Conservation (phyloP, 2,888 invertebrate species). For the Zonitis immaculata region DNA sequence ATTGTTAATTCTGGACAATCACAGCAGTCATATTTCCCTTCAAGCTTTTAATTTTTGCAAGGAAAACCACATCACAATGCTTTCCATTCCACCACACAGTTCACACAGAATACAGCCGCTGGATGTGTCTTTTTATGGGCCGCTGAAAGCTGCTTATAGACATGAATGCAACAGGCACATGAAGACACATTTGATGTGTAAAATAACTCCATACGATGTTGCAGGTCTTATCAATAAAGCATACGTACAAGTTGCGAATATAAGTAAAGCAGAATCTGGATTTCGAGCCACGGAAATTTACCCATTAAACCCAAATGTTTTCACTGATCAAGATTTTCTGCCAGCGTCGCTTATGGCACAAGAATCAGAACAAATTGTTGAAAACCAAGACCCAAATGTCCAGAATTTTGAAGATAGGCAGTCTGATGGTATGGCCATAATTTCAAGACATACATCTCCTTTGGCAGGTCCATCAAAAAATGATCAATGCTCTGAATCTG, state of each 20-base stretch:
- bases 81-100: conserved; percentile 26
- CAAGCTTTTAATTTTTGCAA: conserved; percentile 17
- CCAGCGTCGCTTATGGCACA: conserved; percentile 15
- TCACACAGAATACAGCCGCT: conserved; percentile 25
- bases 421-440: conserved; percentile 20
- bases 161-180: conserved; percentile 16
- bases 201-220: conserved; percentile 18
- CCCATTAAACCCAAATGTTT: conserved; percentile 27
- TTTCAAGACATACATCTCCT: conserved; percentile 20
- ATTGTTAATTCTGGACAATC: conserved; percentile 35
- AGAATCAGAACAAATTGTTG: conserved; percentile 18
- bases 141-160: conserved; percentile 10
- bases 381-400: conserved; percentile 20
- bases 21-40: conserved; percentile 22
- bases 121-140: conserved; percentile 19
- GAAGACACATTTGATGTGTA: conserved; percentile 9
- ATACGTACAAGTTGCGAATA: conserved; percentile 13
- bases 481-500: conserved; percentile 18
- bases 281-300: conserved; percentile 18
- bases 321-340: conserved; percentile 19
- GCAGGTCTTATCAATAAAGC: conserved; percentile 18
- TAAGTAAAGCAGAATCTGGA: conserved; percentile 22
- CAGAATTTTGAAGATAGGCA: conserved; percentile 22
- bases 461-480: conserved; percentile 23
- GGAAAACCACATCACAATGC: conserved; percentile 20